Base-by-base conservation (phyloP, 1,140 invertebrate species). In the Drosophila grimshawi region DNA sequence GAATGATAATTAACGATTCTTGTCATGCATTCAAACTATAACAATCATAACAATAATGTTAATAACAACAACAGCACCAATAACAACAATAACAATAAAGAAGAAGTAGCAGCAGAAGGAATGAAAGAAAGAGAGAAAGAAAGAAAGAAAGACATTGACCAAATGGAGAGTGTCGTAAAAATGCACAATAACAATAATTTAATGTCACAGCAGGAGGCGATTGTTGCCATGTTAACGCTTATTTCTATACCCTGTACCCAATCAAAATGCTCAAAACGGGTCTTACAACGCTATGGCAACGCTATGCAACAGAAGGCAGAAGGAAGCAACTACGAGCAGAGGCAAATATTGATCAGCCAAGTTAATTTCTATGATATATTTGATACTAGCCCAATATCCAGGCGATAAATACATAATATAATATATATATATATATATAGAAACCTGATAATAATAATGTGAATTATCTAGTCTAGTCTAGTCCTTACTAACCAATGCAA, bases 201-300 rank as follows among this genome's bases (percentile, higher is more conserved):
- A 91, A 79, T 89, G 90, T 79, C 90, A 62, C 90, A 76, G 90
- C 90, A 73, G 90, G 90, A 86, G 76, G 72, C 88, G 83, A 91
- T 92, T 92, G 90, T 92, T 91, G 80, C 90, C 90, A 92, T 91
- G 90, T 92, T 92, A 92, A 86, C 90, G 90, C 90, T 89, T 82
- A 77, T 80, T 90, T 81, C 0, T 43, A 43, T 43, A 43, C 39
- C 39, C 39, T 43, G 39, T 10, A n/a, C 5, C 5, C 33, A 33
- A 33, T 19, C 19, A 19, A 19, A 19, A 19, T 19, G 19, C 19
- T 1, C 19, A 19, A 19, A 19, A 19, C 19, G 19, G 19, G 19
- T 19, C 19, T 0, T 1, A 19, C 19, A 19, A 19, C 19, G 19
- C 19, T 19, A 1, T 19, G 19, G 19, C 19, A 19, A 19, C 19